Percentiles rank a stretch among this genome's conserved stretches.
These are phyloP conservation scores for Carlito syrichta DNA, from an alignment of 2,113 vertebrate genomes.

Conservation along the genomic window DNA sequence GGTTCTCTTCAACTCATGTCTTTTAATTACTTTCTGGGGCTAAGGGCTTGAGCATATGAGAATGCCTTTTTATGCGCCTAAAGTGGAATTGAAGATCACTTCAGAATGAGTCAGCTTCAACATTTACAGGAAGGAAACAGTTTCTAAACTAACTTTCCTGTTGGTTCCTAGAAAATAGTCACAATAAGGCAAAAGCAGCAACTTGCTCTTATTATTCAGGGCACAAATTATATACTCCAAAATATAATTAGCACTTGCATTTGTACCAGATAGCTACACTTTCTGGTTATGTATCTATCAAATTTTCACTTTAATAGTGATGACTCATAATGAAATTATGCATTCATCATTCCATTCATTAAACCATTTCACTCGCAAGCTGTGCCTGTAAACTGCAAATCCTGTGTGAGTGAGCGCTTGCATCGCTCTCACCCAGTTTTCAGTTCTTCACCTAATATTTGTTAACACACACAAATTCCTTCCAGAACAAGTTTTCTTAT, in stretches of 20 bases:
- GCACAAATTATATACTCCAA: slow-evolving; percentile 63
- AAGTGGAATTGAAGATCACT: background rate
- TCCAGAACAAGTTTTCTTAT: slow-evolving; percentile 29
- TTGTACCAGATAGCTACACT: slow-evolving; percentile 77
- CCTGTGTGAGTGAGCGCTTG: slow-evolving; percentile 31
- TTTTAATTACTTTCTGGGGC: background rate
- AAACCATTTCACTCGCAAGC: slow-evolving; percentile 57
- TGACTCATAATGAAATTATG: slow-evolving; percentile 81
- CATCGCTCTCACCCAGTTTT: background rate
- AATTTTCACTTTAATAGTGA: slow-evolving; percentile 77
- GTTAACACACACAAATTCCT: slow-evolving; percentile 57
- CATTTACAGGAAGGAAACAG: slow-evolving; percentile 25
- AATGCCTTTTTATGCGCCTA: background rate
- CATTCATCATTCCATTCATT: slow-evolving; percentile 74
- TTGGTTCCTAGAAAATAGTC: slow-evolving; percentile 60
- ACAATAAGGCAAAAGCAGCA: slow-evolving; percentile 47
- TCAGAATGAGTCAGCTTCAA: background rate
- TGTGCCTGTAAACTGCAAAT: slow-evolving; percentile 57
- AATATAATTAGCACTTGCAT: slow-evolving; percentile 73
- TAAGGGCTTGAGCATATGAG: background rate
- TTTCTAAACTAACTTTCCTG: slow-evolving; percentile 28
- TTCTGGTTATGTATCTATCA: slow-evolving; percentile 76
- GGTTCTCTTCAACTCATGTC: background rate
- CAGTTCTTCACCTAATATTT: slow-evolving; percentile 17
- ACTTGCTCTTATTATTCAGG: slow-evolving; percentile 55